Base-by-base conservation (phyloP, 1,140 invertebrate genomes). In the Drosophila gunungcola region DNA sequence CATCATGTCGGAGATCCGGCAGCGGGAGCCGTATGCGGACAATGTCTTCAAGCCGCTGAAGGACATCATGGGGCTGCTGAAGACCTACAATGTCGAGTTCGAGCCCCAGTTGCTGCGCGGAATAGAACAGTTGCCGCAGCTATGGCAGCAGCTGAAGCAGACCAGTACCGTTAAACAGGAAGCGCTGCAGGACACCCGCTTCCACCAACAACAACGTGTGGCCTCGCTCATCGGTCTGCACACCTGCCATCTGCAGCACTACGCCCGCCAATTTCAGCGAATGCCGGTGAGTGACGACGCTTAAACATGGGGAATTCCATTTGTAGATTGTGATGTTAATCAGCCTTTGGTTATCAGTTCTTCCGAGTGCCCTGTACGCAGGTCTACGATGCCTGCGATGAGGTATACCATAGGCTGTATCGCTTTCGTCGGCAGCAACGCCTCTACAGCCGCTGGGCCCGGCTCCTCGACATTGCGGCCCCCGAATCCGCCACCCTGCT, bases 61-160 rank as follows among this genome's bases (percentile, higher is more conserved):
- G 91, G 95, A 97, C 45, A 96, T 95, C 43, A 96, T 97, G 60
- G 94, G 96, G 46, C 92, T 97, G 12, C 91, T 97, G 6, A 95
- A 95, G 75, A 93, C 94, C n/a, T 97, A 97, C 85, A 95, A 96
- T 32, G 95, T 97, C 1, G 95, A 96, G 74, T 96, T 97, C 27
- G 82, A 91, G 55, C 38, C 70, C n/a, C 81, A 89, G 64, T 58
- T 92, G 56, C 49, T 90, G 62, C 81, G 89, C 27, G 92, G 95
- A 92, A 92, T 95, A 48, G 93, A 96, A 92, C 95, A 97, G 83
- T 93, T 99, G 53, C 98, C 98, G 1, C 96, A 97, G 74, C 95
- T 95, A 80, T 99, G 98, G 98, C 95, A 94, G 39, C 96, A 96
- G 62, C 94, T 97, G n/a, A 98, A 98, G 92, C 98, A 98, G 93